Conservation (phyloP, 2,113 vertebrate species). For the Accipiter virgatus region DNA sequence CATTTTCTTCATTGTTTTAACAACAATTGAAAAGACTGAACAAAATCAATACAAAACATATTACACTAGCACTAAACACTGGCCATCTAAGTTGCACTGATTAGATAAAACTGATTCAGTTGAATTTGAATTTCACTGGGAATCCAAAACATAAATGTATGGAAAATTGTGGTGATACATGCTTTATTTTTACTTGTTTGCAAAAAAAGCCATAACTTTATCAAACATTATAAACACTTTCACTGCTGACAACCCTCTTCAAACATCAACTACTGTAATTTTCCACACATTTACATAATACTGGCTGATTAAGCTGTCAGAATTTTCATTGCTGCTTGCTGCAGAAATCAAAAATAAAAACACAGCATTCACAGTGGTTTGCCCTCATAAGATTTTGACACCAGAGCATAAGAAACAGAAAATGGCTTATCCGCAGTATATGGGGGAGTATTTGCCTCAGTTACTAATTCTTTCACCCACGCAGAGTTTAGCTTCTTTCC, state of each 20-base stretch:
- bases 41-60: background rate
- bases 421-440: background rate
- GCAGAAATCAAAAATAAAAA: constrained; percentile 33
- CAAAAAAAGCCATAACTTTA: constrained; percentile 3
- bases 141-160: background rate
- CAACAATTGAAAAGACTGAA: background rate
- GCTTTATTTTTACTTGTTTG: constrained; percentile 45
- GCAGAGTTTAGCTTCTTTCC: background rate
- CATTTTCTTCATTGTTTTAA: background rate
- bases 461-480: background rate
- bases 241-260: constrained; percentile 42
- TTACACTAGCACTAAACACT: background rate
- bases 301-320: constrained; percentile 42
- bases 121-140: background rate
- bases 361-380: background rate
- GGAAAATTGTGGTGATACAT: background rate
- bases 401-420: background rate
- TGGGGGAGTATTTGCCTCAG: background rate
- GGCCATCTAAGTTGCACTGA: background rate
- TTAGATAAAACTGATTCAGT: background rate
- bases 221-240: constrained; percentile 43
- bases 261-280: constrained; percentile 49
- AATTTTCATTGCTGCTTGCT: constrained; percentile 20
- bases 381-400: background rate
- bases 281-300: constrained; percentile 55